Evolutionary conservation across 2,888 invertebrate species (phyloP), one percentile per base, ranked within the genome.

Genomic region (Epinotia demarniana): DNA sequence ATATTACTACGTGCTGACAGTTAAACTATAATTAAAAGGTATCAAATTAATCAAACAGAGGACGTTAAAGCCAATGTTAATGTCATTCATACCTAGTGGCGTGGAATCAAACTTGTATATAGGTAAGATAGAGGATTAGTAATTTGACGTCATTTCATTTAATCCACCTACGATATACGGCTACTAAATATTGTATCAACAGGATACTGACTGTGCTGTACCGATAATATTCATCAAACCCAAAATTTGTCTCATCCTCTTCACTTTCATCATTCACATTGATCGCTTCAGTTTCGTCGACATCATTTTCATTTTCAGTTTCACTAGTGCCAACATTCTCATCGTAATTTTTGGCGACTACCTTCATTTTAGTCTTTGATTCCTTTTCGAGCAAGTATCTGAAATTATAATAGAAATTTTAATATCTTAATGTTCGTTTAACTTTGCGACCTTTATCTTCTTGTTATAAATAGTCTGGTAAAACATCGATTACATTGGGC

Each of bases 191-290:
- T 6, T 33, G 33, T 12, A 23, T 19, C 19, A 49, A 49, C n/a
- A 53, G 13, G 16, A 16, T 4, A 83, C 87, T 85, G 81, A 92
- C 92, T 67, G 85, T 83, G 71, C 87, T 79, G 75, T 90, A 92
- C 75, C 88, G 84, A 68, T 92, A 82, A 79, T 87, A 92, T 3
- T 81, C 81, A 69, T 84, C 82, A 68, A 86, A 89, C 73, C 85
- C 81, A 79, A 92, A 91, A 0, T 3, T 68, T 55, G 39, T 43
- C 8, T 61, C 60, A 0, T 68, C 27, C 13, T 73, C 68, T 43
- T 62, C 61, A 61, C 61, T 73, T 68, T 73, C 73, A 0, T 53
- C 67, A 27, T 43, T 63, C 5, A 23, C 13, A 18, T 27, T 49
- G 2, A 19, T 49, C 2, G 23, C 39, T 19, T 55, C 49, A 33